Evolutionary conservation across 2,888 invertebrate species (phyloP), one percentile per base, ranked within the genome.

Genomic region (Gisinianus flammeolus): DNA sequence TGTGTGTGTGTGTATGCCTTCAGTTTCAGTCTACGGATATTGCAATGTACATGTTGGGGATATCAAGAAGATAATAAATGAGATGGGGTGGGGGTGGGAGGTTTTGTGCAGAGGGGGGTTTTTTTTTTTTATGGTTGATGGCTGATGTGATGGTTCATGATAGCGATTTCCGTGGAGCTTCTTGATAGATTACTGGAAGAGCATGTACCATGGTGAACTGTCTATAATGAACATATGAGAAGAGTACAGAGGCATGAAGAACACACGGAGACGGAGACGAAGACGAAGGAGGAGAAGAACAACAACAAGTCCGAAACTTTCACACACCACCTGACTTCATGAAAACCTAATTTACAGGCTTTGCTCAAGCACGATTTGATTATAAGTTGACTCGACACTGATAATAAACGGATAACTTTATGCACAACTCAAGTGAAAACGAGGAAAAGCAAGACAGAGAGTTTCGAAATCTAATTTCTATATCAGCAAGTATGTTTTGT

Each of bases 331-430:
- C 68, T 68, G 35, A 68, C 44, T 68, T 68, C 44, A 68, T 68
- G 68, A 68, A 68, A 68, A 44, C 44, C 68, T 68, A 68, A 68
- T 68, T 68, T 68, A 68, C 68, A 35, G 68, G 28, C 44, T 68
- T 68, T 68, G 68, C 68, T 44, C 68, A 68, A 68, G 44, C 68
- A 68, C 68, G 68, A 68, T 68, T 68, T 68, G 68, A 68, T 68
- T 68, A 68, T 26, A 68, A 68, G 24, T 44, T 68, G 30, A 66
- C 66, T 66, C 5, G 1, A 1, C 30, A 28, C 66, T 66, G 1
- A 24, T 12, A n/a, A 62, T 12, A 62, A n/a, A 58, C 8, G 22
- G 22, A 8, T 6, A 66, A 66, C 66, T 66, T 66, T 30, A 54
- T 54, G 19, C 54, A 62, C 8, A 62, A 24, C 12, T 62, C 2